Base-by-base conservation (phyloP, 1,140 invertebrate genomes). In the Megalonaias nervosa region DNA sequence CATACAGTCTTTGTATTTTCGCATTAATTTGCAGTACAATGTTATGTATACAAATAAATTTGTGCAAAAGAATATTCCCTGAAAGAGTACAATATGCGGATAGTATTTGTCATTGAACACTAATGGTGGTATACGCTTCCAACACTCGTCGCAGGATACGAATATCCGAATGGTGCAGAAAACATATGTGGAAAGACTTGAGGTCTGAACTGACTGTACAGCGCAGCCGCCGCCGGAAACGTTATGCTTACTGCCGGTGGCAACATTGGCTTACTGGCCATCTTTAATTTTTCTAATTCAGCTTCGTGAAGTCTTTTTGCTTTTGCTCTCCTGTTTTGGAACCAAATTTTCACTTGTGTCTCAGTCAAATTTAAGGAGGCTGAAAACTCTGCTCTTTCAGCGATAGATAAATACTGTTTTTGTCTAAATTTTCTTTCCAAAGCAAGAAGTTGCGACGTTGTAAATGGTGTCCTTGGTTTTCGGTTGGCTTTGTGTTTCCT, bases 381-480 rank as follows among this genome's bases (percentile, higher is more conserved):
- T 2, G 96, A 97, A 91, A 99, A 99, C 90, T 99, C 98, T 0
- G 98, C 98, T 71, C 98, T 92, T 90, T 99, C 98, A 1, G 97
- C 96, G 82, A 99, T 98, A 83, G 96, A 91, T 71, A 99, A 92
- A 91, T 99, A 99, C 91, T 98, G 97, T 90, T 98, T 98, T 90
- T 97, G 95, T 15, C 95, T 93, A 92, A 99, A 99, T 92, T 99
- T 99, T 92, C 96, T 96, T 91, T 99, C 98, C 74, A 99, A 92
- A 13, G 96, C 95, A 55, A 98, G 90, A 56, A 99, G 92, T 89
- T 99, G 98, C 88, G 98, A 96, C 5, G 97, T 98, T 14, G 97
- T 99, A 92, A 99, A 99, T 1, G 98, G 98, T 0, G 98, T 99
- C 69, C 98, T 93, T 1, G 98, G 98, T 91, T 99, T 99, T 75